Conservation (phyloP, 30 jellyfish, hydroid and myxozoan genomes). For the Pelagia noctiluca region DNA sequence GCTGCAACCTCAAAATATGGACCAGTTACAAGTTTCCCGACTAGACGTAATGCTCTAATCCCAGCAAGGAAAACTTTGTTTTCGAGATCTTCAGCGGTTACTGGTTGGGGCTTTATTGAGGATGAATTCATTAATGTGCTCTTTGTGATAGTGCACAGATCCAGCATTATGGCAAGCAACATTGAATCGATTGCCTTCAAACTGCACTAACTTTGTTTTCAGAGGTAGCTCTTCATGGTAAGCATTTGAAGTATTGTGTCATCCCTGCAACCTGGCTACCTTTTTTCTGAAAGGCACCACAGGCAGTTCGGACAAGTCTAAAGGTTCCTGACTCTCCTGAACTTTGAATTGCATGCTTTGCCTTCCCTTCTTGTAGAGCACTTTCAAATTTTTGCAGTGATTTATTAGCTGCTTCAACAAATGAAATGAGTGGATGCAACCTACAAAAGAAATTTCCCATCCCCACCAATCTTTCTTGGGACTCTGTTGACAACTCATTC, state of each 20-base stretch:
- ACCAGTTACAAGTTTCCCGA: neutral
- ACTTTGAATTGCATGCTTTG: neutral
- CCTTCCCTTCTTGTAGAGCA: neutral
- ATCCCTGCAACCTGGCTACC: constrained; percentile 40
- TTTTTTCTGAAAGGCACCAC: constrained; percentile 25
- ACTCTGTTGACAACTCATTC: neutral
- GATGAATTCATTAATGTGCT: constrained; percentile 10
- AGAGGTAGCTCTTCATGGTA: constrained; percentile 2
- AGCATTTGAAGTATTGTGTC: constrained; percentile 14
- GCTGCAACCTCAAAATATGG: constrained; percentile 15
- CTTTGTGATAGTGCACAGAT: constrained; percentile 6
- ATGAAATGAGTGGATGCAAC: constrained; percentile 2
- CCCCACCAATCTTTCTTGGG: constrained; percentile 9
- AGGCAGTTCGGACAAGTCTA: constrained; percentile 10
- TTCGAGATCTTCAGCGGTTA: too few species aligned
- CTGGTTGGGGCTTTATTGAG: too few species aligned
- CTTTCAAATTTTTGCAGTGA: neutral
- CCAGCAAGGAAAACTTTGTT: too few species aligned
- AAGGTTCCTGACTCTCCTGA: constrained; percentile 16
- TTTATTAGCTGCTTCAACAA: constrained; percentile 17
- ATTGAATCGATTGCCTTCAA: constrained; percentile 47
- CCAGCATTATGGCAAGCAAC: constrained; percentile 28
- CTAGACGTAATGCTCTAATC: too few species aligned
- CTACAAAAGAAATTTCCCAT: constrained; percentile 36
- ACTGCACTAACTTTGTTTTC: neutral